These are phyloP conservation scores for Montipora sp. DNA, from an alignment of 64 coral and sea anemone species.

Conservation along the genomic window DNA sequence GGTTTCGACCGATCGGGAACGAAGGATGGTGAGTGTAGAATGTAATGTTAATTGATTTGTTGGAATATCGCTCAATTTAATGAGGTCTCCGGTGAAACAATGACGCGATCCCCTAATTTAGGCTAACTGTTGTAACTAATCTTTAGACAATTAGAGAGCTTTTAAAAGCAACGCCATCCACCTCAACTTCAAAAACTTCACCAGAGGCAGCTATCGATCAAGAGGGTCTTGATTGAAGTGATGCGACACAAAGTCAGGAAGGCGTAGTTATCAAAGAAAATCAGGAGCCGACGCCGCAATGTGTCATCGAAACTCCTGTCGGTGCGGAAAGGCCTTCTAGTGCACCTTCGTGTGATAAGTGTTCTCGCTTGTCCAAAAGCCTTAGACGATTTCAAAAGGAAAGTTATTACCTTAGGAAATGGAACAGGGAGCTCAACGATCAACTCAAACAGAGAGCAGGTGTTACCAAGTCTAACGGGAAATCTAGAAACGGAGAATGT, in stretches of 20 bases:
- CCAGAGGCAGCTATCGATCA: no score
- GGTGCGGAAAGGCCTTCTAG: neutral
- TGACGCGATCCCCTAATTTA: neutral
- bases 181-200: no score
- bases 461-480: no score
- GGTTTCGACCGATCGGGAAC: neutral
- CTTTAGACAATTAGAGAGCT: no score
- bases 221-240: neutral
- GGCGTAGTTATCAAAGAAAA: neutral
- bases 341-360: neutral
- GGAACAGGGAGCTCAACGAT: neutral
- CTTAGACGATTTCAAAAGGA: neutral
- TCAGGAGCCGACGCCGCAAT: neutral
- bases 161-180: no score
- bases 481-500: no score
- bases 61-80: neutral
- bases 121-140: no score
- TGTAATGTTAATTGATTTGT: neutral
- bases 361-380: neutral
- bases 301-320: neutral
- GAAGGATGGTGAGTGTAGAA: constrained; percentile 3
- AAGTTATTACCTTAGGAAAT: neutral
- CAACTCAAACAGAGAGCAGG: neutral
- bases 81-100: neutral
- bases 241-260: neutral